A percentile compares a stretch with the other conserved stretches of the same genome.
Conservation (phyloP, 2,113 vertebrate genomes). For the Scopus umbretta region DNA sequence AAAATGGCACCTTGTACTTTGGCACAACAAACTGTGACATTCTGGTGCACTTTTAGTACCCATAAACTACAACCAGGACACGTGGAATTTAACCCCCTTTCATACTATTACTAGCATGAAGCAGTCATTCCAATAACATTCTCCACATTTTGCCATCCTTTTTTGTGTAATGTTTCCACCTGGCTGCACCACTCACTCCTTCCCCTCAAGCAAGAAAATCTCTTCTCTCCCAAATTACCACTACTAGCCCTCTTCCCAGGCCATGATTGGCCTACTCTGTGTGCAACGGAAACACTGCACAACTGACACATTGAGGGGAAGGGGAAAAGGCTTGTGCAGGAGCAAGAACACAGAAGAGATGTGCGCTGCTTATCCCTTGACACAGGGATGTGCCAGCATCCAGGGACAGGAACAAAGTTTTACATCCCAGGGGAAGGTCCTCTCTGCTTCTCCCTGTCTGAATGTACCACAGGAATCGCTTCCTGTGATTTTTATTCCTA, state of each 20-base stretch:
- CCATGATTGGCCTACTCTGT: background rate
- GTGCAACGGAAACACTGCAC: background rate
- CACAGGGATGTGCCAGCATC: background rate
- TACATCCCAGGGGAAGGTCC: background rate
- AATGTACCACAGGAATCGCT: background rate
- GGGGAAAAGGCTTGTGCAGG: background rate
- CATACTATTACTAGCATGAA: background rate
- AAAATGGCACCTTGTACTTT: background rate
- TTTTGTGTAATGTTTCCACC: background rate
- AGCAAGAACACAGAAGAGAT: background rate
- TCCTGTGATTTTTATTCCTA: background rate
- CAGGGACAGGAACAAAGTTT: background rate
- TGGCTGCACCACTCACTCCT: background rate
- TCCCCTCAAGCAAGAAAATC: background rate
- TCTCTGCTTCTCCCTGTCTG: background rate
- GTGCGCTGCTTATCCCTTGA: background rate
- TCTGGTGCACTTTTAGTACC: background rate
- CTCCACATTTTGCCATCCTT: background rate
- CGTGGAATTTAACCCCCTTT: background rate
- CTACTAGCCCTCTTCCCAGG: background rate
- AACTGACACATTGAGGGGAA: background rate
- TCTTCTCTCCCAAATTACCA: background rate
- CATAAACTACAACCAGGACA: background rate
- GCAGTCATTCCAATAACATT: background rate
- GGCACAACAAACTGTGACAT: background rate